phyloP scores from a whole-genome alignment of 2,888 invertebrate genomes.

The Aleiodes testaceus region DNA sequence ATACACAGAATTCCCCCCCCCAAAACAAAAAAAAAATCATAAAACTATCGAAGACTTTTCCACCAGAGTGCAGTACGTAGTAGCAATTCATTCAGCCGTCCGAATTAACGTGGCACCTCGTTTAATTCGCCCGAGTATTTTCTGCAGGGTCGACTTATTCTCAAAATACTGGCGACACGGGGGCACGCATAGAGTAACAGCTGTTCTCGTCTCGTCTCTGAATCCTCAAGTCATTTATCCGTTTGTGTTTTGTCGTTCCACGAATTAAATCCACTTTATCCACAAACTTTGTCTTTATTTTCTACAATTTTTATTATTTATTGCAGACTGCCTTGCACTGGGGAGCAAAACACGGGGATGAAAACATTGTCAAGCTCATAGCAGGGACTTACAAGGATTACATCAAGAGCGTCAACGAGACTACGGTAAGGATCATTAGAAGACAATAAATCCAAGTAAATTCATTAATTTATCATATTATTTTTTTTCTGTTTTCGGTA shows the following conservation, averaged over 20 bases:
- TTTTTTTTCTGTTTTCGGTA: slow-evolving; percentile 40
- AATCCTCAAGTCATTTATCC: slow-evolving; percentile 40
- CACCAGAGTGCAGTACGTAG: slow-evolving; percentile 59
- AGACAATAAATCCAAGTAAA: background rate
- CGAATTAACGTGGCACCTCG: slow-evolving; percentile 59
- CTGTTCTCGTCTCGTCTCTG: slow-evolving; percentile 67
- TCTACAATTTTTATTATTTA: slow-evolving; percentile 48
- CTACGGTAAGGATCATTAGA: slow-evolving; percentile 80
- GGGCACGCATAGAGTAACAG: slow-evolving; percentile 54
- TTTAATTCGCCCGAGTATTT: slow-evolving; percentile 67
- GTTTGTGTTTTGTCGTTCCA: slow-evolving; percentile 8
- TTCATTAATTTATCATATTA: slow-evolving; percentile 11
- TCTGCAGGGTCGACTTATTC: slow-evolving; percentile 55
- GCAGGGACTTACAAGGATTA: slow-evolving; percentile 90
- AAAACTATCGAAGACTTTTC: slow-evolving; percentile 25
- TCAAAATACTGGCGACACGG: slow-evolving; percentile 62
- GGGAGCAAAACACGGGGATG: slow-evolving; percentile 96
- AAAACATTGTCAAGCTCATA: slow-evolving; percentile 91
- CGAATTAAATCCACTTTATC: slow-evolving; percentile 23
- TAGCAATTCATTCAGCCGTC: slow-evolving; percentile 66
- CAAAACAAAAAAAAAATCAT: too few relatives aligned
- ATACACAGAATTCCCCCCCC: too few relatives aligned
- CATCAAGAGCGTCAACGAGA: slow-evolving; percentile 81
- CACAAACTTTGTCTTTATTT: slow-evolving; percentile 1
- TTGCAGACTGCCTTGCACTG: slow-evolving; percentile 95